These are phyloP conservation scores for Rhopalosiphum maidis DNA, from an alignment of 1,140 invertebrate genomes.

Conservation along the genomic window DNA sequence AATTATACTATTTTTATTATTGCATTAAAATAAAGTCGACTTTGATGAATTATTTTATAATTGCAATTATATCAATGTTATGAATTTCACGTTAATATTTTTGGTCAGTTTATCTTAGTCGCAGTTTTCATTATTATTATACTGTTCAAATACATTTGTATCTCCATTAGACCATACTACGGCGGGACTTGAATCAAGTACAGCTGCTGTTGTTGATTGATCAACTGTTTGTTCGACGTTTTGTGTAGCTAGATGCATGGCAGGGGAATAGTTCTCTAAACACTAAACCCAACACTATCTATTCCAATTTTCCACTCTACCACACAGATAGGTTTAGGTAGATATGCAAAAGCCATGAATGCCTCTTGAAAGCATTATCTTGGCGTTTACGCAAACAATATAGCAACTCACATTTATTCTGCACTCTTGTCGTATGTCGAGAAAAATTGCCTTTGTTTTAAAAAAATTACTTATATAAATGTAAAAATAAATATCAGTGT, in stretches of 20 bases:
- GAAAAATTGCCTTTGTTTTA: not conserved
- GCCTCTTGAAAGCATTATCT: not conserved
- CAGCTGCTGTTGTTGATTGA: slow-evolving; percentile 11
- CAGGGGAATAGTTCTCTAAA: not conserved
- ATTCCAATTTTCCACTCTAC: not conserved
- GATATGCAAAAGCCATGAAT: not conserved
- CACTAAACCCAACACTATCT: not conserved
- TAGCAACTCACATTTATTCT: not conserved
- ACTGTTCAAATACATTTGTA: not conserved
- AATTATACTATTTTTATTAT: not conserved
- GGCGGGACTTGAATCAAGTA: not conserved
- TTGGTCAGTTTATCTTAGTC: not conserved
- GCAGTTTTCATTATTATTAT: not conserved
- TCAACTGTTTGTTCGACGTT: slow-evolving; percentile 16
- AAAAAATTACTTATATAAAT: not conserved
- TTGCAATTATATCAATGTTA: not conserved
- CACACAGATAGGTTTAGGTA: not conserved
- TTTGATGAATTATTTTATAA: not conserved
- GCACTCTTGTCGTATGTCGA: not conserved
- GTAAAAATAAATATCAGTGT: not conserved
- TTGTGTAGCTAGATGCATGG: not conserved
- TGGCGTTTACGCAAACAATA: not conserved
- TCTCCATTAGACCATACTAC: not conserved
- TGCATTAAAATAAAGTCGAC: not conserved
- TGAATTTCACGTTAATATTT: not conserved